Evolutionary conservation across 2,888 invertebrate species (phyloP).

Genomic region (Embidobia sp.): DNA sequence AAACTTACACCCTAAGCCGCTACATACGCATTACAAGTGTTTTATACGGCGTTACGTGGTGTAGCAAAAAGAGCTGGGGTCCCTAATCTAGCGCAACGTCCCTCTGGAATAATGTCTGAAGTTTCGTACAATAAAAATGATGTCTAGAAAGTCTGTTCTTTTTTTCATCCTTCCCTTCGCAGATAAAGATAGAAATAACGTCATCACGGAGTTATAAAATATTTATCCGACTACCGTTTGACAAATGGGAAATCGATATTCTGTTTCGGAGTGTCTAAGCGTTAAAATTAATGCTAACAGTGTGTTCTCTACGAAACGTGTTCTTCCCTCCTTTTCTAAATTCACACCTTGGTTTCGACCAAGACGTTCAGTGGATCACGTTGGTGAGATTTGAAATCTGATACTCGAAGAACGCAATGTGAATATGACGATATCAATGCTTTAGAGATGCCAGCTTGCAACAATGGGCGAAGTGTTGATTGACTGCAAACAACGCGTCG

Average conservation of each 20-base stretch:
- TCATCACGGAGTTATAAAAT: too few species aligned
- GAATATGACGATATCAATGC: conserved; percentile 81
- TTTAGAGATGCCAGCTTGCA: conserved; percentile 77
- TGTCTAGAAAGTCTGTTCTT: background rate
- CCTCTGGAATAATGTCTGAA: conserved; percentile 66
- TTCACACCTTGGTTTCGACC: conserved; percentile 67
- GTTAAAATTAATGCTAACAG: too few species aligned
- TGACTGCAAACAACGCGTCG: conserved; percentile 77
- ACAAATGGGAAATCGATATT: too few species aligned
- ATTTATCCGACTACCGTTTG: too few species aligned
- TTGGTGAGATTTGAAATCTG: conserved; percentile 76
- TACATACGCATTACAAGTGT: conserved; percentile 79
- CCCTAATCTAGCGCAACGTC: conserved; percentile 81
- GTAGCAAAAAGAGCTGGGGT: conserved; percentile 75
- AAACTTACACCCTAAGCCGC: conserved; percentile 75
- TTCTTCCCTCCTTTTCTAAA: conserved; percentile 45
- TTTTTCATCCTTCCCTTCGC: too few species aligned
- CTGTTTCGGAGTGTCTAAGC: too few species aligned
- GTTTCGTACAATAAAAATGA: conserved; percentile 55
- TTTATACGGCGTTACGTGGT: conserved; percentile 78
- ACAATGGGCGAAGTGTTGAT: conserved; percentile 80
- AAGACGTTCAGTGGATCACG: conserved; percentile 61
- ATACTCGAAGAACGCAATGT: conserved; percentile 75
- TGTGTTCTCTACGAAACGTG: too few species aligned
- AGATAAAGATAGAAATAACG: too few species aligned